Evolutionary conservation across 2,888 invertebrate genomes (phyloP).

Genomic region (Rhimphoctona megacephalus): DNA sequence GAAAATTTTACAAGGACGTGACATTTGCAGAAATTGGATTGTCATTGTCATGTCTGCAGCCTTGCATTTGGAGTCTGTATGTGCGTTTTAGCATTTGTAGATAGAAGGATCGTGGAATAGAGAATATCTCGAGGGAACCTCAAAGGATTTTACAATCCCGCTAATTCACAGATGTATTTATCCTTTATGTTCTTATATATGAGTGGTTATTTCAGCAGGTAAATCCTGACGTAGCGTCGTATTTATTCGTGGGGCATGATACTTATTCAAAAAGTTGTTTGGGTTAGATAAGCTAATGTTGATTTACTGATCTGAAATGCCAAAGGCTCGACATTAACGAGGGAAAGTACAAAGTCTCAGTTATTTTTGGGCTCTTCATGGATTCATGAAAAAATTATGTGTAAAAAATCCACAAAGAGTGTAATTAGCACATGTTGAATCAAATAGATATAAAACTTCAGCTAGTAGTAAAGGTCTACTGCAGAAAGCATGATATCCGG

Average conservation of each 20-base stretch:
- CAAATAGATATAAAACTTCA: background rate
- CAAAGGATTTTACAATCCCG: slow-evolving; percentile 1
- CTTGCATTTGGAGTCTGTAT: background rate
- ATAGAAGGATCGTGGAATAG: background rate
- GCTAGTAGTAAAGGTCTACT: background rate
- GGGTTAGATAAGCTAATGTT: background rate
- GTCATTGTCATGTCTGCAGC: background rate
- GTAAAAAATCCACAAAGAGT: slow-evolving; percentile 8
- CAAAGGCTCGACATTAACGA: background rate
- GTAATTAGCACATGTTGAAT: background rate
- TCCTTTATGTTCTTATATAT: background rate
- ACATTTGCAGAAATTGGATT: slow-evolving; percentile 14
- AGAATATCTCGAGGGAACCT: background rate
- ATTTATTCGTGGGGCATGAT: background rate
- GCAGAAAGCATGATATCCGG: background rate
- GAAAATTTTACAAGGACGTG: background rate
- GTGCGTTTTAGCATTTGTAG: background rate
- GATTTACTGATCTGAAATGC: background rate
- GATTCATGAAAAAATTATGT: background rate
- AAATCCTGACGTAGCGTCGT: background rate
- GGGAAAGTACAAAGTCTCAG: background rate
- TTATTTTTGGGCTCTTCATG: background rate
- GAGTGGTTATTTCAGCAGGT: background rate
- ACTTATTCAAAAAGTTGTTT: background rate
- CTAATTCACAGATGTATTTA: background rate